phyloP scores from a whole-genome alignment of 1,140 invertebrate species.

The Trichonephila clavipes region DNA sequence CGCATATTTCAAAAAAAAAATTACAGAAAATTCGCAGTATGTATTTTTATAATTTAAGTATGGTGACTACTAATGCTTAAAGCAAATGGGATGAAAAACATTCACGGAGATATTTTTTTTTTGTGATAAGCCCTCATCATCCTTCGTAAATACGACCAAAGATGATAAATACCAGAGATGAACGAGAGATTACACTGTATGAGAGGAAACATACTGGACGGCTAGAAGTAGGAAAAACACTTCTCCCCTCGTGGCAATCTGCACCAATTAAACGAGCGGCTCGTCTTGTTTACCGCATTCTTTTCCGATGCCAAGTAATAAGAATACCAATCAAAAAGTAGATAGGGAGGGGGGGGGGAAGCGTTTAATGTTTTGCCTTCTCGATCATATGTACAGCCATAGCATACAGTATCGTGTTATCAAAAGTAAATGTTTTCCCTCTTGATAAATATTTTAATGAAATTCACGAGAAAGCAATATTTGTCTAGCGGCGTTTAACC shows the following conservation, averaged over 20 bases:
- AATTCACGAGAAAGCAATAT: background rate
- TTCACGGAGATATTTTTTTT: too few species aligned
- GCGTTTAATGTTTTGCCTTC: background rate
- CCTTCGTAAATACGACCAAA: too few species aligned
- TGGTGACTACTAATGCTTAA: too few species aligned
- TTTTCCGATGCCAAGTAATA: background rate
- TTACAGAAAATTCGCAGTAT: too few species aligned
- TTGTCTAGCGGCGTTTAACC: background rate
- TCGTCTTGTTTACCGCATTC: constrained; percentile 11
- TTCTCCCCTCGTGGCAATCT: background rate
- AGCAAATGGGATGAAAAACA: too few species aligned
- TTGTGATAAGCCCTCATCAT: too few species aligned
- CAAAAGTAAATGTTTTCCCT: background rate
- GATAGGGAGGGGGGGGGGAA: background rate
- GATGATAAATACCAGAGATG: too few species aligned
- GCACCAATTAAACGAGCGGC: background rate
- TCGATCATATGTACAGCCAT: background rate
- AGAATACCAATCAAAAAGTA: background rate
- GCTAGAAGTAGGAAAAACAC: too few species aligned
- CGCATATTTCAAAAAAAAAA: too few species aligned
- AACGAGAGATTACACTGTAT: too few species aligned
- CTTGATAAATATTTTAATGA: background rate
- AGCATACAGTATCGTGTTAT: background rate
- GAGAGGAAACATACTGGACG: too few species aligned
- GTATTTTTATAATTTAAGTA: too few species aligned